A percentile compares a stretch with the other conserved stretches of the same genome.
These are phyloP conservation scores for Cephus cinctus DNA, from an alignment of 1,140 invertebrate genomes.

Conservation along the genomic window DNA sequence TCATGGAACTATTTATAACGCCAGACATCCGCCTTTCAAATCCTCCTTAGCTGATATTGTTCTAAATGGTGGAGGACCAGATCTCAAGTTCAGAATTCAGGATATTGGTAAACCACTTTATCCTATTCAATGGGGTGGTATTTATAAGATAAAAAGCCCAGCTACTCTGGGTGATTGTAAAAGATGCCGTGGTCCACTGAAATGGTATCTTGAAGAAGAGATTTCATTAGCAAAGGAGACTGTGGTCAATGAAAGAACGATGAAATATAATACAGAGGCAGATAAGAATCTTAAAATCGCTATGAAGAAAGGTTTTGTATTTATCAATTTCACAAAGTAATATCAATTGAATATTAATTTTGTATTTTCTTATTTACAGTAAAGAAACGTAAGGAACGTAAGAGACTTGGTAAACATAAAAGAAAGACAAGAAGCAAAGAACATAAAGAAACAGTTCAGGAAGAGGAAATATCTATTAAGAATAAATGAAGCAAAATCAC, in stretches of 20 bases:
- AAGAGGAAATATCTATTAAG: not conserved
- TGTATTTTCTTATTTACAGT: slow-evolving; percentile 3
- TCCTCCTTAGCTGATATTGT: slow-evolving; percentile 16
- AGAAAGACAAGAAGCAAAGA: not conserved
- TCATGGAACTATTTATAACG: slow-evolving; percentile 18
- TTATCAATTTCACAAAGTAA: too few relatives aligned
- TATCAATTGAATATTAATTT: too few relatives aligned
- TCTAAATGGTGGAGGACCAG: slow-evolving; percentile 26
- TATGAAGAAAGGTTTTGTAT: slow-evolving; percentile 16
- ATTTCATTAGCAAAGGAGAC: slow-evolving; percentile 26
- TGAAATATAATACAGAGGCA: slow-evolving; percentile 12
- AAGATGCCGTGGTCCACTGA: slow-evolving; percentile 29
- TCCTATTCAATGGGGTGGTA: not conserved
- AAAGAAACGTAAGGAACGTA: not conserved
- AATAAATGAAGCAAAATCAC: too few relatives aligned
- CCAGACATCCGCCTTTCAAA: slow-evolving; percentile 15
- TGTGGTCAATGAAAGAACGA: slow-evolving; percentile 15
- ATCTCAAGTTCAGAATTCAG: slow-evolving; percentile 31
- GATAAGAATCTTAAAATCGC: slow-evolving; percentile 22
- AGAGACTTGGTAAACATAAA: too few relatives aligned
- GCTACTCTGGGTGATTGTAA: slow-evolving; percentile 21
- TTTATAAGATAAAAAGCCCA: slow-evolving; percentile 7
- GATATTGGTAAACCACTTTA: slow-evolving; percentile 16
- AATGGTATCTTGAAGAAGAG: slow-evolving; percentile 38
- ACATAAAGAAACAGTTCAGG: not conserved